Conservation (phyloP, 37 sponge, comb jelly and placozoan genomes). For the Cliona cf. orientalis region DNA sequence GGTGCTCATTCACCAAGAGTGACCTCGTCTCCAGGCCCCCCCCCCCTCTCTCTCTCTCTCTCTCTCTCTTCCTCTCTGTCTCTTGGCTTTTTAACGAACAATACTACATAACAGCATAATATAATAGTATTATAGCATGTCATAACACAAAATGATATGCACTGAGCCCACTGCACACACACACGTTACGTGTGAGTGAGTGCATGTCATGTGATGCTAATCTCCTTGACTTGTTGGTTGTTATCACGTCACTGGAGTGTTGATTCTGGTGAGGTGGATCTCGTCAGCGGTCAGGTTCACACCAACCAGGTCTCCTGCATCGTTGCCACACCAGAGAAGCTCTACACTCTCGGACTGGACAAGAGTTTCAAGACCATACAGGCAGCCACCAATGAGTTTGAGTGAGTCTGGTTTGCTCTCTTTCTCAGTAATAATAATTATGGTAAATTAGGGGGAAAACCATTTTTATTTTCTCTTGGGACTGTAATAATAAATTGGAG, state of each 20-base stretch:
- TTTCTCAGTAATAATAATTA: too few relatives aligned
- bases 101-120: too few relatives aligned
- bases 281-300: slow-evolving; percentile 69
- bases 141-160: not conserved
- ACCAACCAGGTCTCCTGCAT: slow-evolving; percentile 61
- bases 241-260: slow-evolving; percentile 61
- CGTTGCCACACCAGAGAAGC: slow-evolving; percentile 59
- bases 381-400: slow-evolving; percentile 70
- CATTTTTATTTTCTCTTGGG: too few relatives aligned
- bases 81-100: too few relatives aligned
- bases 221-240: slow-evolving; percentile 26
- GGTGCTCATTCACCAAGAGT: too few relatives aligned
- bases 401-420: slow-evolving; percentile 40
- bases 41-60: too few relatives aligned
- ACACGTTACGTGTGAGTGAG: not conserved
- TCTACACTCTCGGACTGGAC: slow-evolving; percentile 81
- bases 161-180: not conserved
- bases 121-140: too few relatives aligned
- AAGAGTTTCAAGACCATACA: slow-evolving; percentile 51
- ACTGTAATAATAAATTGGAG: too few relatives aligned
- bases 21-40: too few relatives aligned
- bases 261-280: slow-evolving; percentile 69
- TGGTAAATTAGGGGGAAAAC: too few relatives aligned
- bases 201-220: not conserved
- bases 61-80: too few relatives aligned